Evolutionary conservation across 2,797 vertebrate genomes (phyloP).

Genomic region (Yasuhikotakia modesta): DNA sequence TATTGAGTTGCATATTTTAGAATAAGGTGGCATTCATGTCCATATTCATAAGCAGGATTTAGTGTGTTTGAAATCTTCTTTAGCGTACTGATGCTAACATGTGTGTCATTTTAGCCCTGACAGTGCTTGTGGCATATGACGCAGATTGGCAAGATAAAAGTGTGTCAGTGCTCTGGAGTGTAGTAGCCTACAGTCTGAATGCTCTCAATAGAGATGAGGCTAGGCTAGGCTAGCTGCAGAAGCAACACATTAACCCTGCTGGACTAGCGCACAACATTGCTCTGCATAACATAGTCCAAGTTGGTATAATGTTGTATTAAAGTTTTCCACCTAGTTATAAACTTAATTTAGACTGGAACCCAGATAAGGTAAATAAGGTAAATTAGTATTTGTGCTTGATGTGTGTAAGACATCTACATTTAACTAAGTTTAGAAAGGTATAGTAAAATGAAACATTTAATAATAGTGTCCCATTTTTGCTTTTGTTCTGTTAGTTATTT

Average conservation of each 20-base stretch:
- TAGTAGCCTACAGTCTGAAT: conserved; percentile 7
- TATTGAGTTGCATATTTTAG: too few species aligned
- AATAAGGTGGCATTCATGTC: too few species aligned
- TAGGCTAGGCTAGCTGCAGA: conserved; percentile 15
- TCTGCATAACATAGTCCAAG: conserved; percentile 13
- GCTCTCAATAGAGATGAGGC: not conserved
- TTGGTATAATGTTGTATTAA: not conserved
- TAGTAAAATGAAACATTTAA: too few species aligned
- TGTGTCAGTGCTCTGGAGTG: conserved; percentile 29
- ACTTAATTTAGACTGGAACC: too few species aligned
- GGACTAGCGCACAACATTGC: conserved; percentile 1
- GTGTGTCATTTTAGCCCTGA: not conserved
- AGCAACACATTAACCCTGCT: not conserved
- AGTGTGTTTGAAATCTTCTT: too few species aligned
- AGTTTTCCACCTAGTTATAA: not conserved
- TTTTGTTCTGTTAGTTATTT: too few species aligned
- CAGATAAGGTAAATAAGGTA: too few species aligned
- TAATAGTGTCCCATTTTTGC: too few species aligned
- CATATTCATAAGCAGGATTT: not conserved
- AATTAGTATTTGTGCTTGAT: too few species aligned
- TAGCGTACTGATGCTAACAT: not conserved
- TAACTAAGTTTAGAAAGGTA: too few species aligned
- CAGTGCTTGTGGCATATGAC: conserved; percentile 19
- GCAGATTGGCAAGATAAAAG: conserved; percentile 1
- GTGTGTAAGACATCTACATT: too few species aligned